Evolutionary conservation across 1,140 invertebrate genomes (phyloP).

Genomic region (Leguminivora glycinivorella): DNA sequence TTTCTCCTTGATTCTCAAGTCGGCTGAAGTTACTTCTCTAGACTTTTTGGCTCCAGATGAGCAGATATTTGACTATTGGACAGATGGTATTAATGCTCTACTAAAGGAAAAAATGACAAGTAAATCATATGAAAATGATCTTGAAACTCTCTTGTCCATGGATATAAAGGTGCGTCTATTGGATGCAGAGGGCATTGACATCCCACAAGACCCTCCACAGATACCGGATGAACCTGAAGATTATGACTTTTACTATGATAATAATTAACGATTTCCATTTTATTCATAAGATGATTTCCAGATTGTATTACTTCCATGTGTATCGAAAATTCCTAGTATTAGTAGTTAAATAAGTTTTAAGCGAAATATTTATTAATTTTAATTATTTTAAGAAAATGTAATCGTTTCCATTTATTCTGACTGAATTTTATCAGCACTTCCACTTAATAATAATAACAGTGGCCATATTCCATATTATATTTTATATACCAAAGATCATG

Average conservation of each 20-base stretch:
- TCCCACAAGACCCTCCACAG: conserved; percentile 94
- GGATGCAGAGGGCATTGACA: conserved; percentile 96
- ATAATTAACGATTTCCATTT: conserved; percentile 50
- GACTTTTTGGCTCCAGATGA: conserved; percentile 97
- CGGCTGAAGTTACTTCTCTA: conserved; percentile 85
- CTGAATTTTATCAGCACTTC: conserved; percentile 49
- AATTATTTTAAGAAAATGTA: conserved; percentile 6
- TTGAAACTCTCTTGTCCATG: conserved; percentile 96
- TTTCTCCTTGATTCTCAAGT: conserved; percentile 92
- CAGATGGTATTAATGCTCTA: conserved; percentile 96
- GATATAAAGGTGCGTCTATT: conserved; percentile 96
- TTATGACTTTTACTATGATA: conserved; percentile 78
- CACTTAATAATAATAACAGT: conserved; percentile 48
- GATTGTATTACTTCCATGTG: conserved; percentile 15
- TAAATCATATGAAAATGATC: conserved; percentile 92
- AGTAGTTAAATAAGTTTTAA: conserved; percentile 21
- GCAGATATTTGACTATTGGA: conserved; percentile 95
- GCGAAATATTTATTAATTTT: conserved; percentile 10
- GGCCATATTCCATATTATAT: conserved; percentile 63
- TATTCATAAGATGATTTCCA: conserved; percentile 12
- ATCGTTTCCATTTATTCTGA: conserved; percentile 37
- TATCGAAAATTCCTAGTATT: conserved; percentile 17
- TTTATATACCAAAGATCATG: conserved; percentile 65
- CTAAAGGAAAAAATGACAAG: conserved; percentile 94
- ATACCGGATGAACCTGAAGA: conserved; percentile 91